Percentiles rank a stretch among this genome's conserved stretches.
These are phyloP conservation scores for Caenorhabditis inopinata DNA, from an alignment of 1,140 invertebrate species.

Conservation along the genomic window DNA sequence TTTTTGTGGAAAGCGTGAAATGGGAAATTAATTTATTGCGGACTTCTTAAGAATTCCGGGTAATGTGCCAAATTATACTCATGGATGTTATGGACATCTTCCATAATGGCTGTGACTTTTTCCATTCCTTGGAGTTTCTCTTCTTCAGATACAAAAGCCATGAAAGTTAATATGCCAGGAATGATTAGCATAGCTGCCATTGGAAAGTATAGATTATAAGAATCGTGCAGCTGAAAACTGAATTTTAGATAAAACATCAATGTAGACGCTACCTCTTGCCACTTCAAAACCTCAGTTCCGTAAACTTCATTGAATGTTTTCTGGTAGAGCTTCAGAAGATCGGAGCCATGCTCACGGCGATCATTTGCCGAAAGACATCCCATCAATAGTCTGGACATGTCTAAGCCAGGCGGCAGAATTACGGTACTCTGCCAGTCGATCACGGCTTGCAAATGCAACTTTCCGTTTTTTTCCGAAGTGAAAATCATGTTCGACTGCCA, in stretches of 20 bases:
- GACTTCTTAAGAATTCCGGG: too few relatives aligned
- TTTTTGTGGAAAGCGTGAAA: too few relatives aligned
- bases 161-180: neutral
- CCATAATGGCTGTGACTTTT: neutral
- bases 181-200: neutral
- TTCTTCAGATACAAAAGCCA: neutral
- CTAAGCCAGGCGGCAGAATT: too few relatives aligned
- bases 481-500: neutral
- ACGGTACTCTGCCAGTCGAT: neutral
- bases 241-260: neutral
- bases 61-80: neutral
- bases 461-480: neutral
- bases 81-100: neutral
- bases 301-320: neutral
- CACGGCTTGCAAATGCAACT: neutral
- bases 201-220: neutral
- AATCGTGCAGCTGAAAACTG: neutral
- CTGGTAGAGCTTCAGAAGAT: neutral
- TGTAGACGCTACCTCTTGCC: neutral
- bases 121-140: neutral
- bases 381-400: neutral
- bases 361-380: neutral
- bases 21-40: too few relatives aligned
- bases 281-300: neutral
- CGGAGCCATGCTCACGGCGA: neutral